Conservation (phyloP, 2,113 vertebrate species). For the Nothobranchius furzeri region DNA sequence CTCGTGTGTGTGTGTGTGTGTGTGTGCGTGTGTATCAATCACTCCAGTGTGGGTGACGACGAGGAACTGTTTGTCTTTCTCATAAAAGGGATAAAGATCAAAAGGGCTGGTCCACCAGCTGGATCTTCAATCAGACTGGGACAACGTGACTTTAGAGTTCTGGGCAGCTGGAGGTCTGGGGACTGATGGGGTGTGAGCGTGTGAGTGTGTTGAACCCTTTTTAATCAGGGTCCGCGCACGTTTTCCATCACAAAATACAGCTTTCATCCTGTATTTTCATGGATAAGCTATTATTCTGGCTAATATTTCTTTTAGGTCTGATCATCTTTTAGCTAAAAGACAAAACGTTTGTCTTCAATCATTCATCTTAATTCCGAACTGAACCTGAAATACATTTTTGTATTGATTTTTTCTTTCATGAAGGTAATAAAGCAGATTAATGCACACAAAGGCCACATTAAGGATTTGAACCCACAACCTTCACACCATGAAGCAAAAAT, state of each 20-base stretch:
- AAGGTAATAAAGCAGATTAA: neutral
- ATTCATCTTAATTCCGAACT: too few relatives aligned
- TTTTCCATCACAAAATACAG: constrained; percentile 19
- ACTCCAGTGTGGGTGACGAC: constrained; percentile 63
- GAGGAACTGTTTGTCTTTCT: constrained; percentile 77
- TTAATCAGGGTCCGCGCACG: constrained; percentile 25
- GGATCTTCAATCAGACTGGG: constrained; percentile 74
- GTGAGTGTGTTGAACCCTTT: constrained; percentile 35
- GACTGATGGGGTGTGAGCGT: constrained; percentile 38
- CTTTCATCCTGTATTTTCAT: neutral
- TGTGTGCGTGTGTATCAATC: constrained; percentile 56
- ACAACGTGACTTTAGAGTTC: constrained; percentile 71
- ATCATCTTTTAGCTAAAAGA: too few relatives aligned
- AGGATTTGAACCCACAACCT: too few relatives aligned
- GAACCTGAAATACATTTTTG: too few relatives aligned
- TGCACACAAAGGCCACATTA: neutral
- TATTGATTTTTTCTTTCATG: neutral
- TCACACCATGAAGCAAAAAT: too few relatives aligned
- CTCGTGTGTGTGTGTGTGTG: constrained; percentile 26
- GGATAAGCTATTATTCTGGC: neutral
- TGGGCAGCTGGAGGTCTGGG: constrained; percentile 66
- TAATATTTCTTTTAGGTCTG: too few relatives aligned
- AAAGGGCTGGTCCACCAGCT: constrained; percentile 74
- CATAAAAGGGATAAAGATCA: constrained; percentile 77
- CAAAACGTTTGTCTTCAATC: too few relatives aligned